A percentile compares a stretch with the other conserved stretches of the same genome.
Conservation (phyloP, 2,888 invertebrate species). For the Sycophila texana region DNA sequence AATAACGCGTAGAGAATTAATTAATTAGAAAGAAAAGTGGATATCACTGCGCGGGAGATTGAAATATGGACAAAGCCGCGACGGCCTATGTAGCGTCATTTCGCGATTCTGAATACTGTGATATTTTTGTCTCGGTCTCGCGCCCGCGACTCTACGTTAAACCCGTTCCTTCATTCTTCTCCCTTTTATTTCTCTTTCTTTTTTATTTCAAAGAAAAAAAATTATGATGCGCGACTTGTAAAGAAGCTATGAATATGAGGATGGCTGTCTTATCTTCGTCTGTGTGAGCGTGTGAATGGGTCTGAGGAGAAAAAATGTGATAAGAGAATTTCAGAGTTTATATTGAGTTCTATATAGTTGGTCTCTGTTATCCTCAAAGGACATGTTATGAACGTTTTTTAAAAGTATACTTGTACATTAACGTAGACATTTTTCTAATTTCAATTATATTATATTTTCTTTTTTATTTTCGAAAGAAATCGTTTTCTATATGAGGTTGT, state of each 20-base stretch:
- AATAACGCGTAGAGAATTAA: slow-evolving; percentile 25
- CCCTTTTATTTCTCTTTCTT: slow-evolving; percentile 33
- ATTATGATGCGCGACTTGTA: slow-evolving; percentile 25
- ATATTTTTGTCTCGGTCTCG: slow-evolving; percentile 72
- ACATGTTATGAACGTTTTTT: slow-evolving; percentile 45
- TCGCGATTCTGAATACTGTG: slow-evolving; percentile 70
- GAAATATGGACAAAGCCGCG: slow-evolving; percentile 62
- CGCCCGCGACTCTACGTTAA: slow-evolving; percentile 48
- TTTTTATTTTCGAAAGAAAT: slow-evolving; percentile 19
- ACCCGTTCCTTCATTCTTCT: slow-evolving; percentile 17
- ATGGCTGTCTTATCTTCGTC: not conserved
- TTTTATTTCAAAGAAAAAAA: slow-evolving; percentile 17
- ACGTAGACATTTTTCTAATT: slow-evolving; percentile 37
- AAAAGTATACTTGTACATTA: slow-evolving; percentile 22
- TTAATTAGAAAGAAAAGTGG: slow-evolving; percentile 16
- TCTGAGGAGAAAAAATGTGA: slow-evolving; percentile 9
- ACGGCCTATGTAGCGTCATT: slow-evolving; percentile 64
- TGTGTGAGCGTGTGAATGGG: not conserved
- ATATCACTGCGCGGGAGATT: slow-evolving; percentile 10
- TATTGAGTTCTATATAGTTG: slow-evolving; percentile 36
- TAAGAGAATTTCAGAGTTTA: slow-evolving; percentile 41
- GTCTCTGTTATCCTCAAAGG: slow-evolving; percentile 48
- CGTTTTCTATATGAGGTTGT: slow-evolving; percentile 39
- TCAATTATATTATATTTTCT: slow-evolving; percentile 7
- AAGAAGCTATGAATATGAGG: slow-evolving; percentile 30